Base-by-base conservation (phyloP, 2,888 invertebrate species). In the Drosophila barbarae region DNA sequence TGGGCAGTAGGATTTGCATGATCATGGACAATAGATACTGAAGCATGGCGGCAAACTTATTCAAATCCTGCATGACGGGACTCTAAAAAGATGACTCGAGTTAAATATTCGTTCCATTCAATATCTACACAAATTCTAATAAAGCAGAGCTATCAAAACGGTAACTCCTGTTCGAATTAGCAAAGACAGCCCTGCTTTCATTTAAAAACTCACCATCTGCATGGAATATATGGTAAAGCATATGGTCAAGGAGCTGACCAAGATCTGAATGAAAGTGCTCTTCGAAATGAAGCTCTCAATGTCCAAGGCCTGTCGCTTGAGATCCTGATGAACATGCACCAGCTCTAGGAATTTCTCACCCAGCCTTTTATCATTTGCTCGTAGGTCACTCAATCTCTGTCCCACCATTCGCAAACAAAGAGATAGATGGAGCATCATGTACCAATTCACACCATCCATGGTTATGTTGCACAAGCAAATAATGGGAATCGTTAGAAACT, bases 191-290 rank as follows among this genome's bases (percentile, higher is more conserved):
- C 23, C 23, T 23, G 23, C 23, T 23, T 23, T 28, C 28, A 9
- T 9, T 8, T n/a, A 10, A 15, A 9, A 5, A 65, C 64, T 63
- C 35, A 81, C 77, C 59, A 64, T 60, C 49, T 75, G 71, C 13
- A 77, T 12, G 5, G 69, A 60, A 26, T 77, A 77, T 47, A 77
- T 65, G 35, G 60, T 63, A n/a, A 77, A 68, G 36, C 81, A 77
- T 7, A 77, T 51, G 5, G 63, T 65, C 7, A 71, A 13, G 7
- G 77, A 55, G 41, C 77, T 77, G 15, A 77, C 34, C 36, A 69
- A 10, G 9, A 77, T 71, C 58, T 77, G 77, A 1, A 56, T 26
- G 7, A 77, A 41, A 7, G 64, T 75, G 38, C 71, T 60, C n/a
- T 59, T 68, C 6, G 76, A 71, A 9, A 72, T 59, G 13, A 70